Evolutionary conservation across 2,113 vertebrate genomes (phyloP).

Genomic region (Rhabdornis inornatus): DNA sequence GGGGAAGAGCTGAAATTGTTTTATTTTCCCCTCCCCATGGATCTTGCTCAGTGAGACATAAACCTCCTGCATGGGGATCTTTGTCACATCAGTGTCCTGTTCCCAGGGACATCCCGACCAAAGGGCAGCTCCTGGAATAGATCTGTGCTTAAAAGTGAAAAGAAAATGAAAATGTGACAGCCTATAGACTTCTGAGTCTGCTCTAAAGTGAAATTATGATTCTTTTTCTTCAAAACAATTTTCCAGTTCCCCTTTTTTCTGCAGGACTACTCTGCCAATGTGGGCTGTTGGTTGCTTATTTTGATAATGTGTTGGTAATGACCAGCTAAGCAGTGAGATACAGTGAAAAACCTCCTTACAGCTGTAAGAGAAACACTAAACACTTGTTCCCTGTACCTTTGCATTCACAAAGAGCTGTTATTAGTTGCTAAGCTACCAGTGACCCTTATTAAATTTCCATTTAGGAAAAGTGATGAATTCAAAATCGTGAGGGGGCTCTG

Average conservation of each 20-base stretch:
- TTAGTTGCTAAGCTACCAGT: slow-evolving; percentile 66
- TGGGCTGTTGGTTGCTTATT: background rate
- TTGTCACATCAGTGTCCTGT: background rate
- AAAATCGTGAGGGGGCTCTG: background rate
- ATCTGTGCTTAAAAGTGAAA: background rate
- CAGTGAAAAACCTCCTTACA: background rate
- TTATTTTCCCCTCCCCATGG: background rate
- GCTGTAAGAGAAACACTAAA: background rate
- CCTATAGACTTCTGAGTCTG: background rate
- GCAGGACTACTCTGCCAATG: background rate
- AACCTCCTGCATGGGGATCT: background rate
- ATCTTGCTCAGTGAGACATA: background rate
- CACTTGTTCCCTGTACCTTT: slow-evolving; percentile 2
- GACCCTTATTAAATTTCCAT: slow-evolving; percentile 39
- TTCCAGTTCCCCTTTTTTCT: background rate
- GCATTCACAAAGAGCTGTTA: slow-evolving; percentile 1
- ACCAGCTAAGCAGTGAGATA: background rate
- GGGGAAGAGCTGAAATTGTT: background rate
- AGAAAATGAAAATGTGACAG: background rate
- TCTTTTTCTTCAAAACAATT: background rate
- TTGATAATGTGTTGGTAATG: background rate
- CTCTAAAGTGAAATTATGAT: background rate
- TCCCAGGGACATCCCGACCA: background rate
- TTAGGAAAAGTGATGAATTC: background rate
- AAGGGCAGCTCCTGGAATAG: background rate